These are phyloP conservation scores for Aplysina aerophoba DNA, from an alignment of 37 sponge, comb jelly and placozoan genomes.

Conservation along the genomic window DNA sequence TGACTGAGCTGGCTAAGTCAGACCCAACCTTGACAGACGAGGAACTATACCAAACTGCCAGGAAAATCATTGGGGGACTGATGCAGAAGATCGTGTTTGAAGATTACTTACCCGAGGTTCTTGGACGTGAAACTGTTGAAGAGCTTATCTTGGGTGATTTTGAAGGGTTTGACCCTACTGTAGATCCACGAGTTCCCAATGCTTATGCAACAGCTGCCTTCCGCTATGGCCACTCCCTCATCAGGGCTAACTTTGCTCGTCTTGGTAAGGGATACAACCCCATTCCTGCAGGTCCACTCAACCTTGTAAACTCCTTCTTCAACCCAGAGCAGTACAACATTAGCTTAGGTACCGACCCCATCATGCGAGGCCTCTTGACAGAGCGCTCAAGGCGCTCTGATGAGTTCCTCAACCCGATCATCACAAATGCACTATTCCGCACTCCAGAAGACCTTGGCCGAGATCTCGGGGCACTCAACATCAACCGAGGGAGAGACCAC, in stretches of 20 bases:
- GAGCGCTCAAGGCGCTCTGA: constrained; percentile 57
- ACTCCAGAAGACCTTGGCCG: constrained; percentile 26
- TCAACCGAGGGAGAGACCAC: constrained; percentile 88
- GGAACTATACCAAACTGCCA: constrained; percentile 80
- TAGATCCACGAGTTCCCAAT: constrained; percentile 74
- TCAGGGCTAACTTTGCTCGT: constrained; percentile 58
- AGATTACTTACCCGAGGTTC: constrained; percentile 86
- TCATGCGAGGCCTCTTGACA: constrained; percentile 65
- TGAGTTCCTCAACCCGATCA: constrained; percentile 62
- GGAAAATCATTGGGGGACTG: constrained; percentile 88
- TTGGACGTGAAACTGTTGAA: constrained; percentile 53
- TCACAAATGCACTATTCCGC: constrained; percentile 73
- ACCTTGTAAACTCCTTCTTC: constrained; percentile 72
- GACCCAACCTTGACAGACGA: constrained; percentile 90
- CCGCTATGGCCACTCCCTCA: constrained; percentile 82
- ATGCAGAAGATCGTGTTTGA: constrained; percentile 79
- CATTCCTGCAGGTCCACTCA: constrained; percentile 50
- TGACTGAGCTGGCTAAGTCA: constrained; percentile 48
- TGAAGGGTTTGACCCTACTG: constrained; percentile 54
- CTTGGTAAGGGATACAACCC: constrained; percentile 34
- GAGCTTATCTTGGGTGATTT: constrained; percentile 47
- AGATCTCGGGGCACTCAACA: constrained; percentile 85
- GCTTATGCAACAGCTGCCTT: constrained; percentile 84
- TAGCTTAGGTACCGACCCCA: constrained; percentile 57
- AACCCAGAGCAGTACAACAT: constrained; percentile 38